A percentile compares a stretch with the other conserved stretches of the same genome.
Evolutionary conservation across 2,113 vertebrate genomes (phyloP).

Genomic region (Corythornis madagascariensis): DNA sequence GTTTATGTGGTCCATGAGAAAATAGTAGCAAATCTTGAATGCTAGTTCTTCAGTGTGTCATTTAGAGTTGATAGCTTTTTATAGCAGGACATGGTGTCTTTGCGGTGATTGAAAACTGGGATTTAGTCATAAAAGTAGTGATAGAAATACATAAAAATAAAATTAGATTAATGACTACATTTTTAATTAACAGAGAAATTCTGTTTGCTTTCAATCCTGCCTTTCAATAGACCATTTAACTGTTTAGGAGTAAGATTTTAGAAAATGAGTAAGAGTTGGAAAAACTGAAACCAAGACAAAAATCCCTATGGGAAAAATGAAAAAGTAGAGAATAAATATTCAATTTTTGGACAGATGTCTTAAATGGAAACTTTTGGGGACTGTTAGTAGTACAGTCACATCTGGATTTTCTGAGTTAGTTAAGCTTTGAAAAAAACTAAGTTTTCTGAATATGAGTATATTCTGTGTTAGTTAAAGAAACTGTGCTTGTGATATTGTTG

Average conservation of each 20-base stretch:
- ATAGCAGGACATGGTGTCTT: background rate
- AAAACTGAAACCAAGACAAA: background rate
- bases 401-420: background rate
- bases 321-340: background rate
- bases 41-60: background rate
- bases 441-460: background rate
- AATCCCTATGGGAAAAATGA: background rate
- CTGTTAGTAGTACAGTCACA: background rate
- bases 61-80: background rate
- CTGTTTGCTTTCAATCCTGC: background rate
- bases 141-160: background rate
- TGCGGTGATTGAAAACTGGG: background rate
- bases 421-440: background rate
- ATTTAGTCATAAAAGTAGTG: background rate
- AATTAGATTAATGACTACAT: background rate
- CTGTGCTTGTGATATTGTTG: background rate
- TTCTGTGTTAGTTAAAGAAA: background rate
- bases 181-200: background rate
- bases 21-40: constrained; percentile 29
- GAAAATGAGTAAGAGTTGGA: background rate
- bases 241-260: background rate
- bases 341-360: background rate
- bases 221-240: background rate
- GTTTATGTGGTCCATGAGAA: constrained; percentile 16
- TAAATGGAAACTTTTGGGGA: background rate